Evolutionary conservation across 1,140 invertebrate genomes (phyloP).

Genomic region (Chelonus insularis): DNA sequence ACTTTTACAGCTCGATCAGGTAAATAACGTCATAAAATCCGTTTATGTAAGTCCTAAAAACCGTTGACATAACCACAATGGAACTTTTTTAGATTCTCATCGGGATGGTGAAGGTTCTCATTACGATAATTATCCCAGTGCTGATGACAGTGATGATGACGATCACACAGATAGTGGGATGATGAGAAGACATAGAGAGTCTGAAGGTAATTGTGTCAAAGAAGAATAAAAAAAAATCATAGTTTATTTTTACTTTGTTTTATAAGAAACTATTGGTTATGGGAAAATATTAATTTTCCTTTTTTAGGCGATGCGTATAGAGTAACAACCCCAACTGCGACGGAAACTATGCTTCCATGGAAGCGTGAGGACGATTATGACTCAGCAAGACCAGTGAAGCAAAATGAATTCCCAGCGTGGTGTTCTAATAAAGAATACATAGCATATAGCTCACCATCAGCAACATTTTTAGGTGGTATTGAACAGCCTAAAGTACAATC

Average conservation of each 20-base stretch:
- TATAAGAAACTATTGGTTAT: background rate
- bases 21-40: slow-evolving; percentile 49
- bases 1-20: slow-evolving; percentile 83
- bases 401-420: slow-evolving; percentile 89
- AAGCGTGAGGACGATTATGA: slow-evolving; percentile 77
- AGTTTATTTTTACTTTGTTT: background rate
- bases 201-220: slow-evolving; percentile 11
- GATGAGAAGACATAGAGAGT: slow-evolving; percentile 23
- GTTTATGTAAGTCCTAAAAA: no score
- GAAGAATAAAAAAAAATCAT: no score
- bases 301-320: slow-evolving; percentile 63
- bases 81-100: slow-evolving; percentile 26
- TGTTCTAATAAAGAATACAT: slow-evolving; percentile 91
- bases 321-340: slow-evolving; percentile 82
- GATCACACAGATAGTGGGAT: slow-evolving; percentile 22
- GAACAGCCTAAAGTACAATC: slow-evolving; percentile 59
- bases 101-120: slow-evolving; percentile 27
- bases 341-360: slow-evolving; percentile 86
- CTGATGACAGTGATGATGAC: slow-evolving; percentile 32
- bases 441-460: slow-evolving; percentile 87
- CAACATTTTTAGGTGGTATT: slow-evolving; percentile 77
- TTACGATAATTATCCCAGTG: slow-evolving; percentile 24
- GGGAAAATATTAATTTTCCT: background rate
- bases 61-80: no score
- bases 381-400: slow-evolving; percentile 72